phyloP scores from a whole-genome alignment of 2,113 vertebrate species.

The Elaphurus davidianus region DNA sequence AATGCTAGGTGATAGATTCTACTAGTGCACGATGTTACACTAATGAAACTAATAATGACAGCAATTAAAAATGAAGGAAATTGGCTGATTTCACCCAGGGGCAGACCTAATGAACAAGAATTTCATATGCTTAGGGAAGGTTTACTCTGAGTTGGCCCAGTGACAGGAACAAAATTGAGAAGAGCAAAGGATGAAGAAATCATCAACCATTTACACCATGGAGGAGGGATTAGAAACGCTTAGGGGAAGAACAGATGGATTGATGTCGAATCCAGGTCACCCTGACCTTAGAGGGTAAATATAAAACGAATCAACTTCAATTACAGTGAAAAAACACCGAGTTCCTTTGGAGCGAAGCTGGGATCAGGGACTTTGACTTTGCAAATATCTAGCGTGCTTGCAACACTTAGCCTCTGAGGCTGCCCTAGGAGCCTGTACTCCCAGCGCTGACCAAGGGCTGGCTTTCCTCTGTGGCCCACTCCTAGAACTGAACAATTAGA shows the following conservation, averaged over 20 bases:
- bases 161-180: background rate
- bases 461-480: background rate
- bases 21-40: background rate
- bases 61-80: background rate
- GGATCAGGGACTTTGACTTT: constrained; percentile 46
- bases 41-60: background rate
- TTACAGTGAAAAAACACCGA: constrained; percentile 32
- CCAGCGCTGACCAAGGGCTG: background rate
- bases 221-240: constrained; percentile 64
- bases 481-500: background rate
- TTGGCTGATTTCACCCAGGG: background rate
- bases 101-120: background rate
- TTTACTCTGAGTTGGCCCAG: background rate
- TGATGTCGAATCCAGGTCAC: constrained; percentile 12
- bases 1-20: background rate
- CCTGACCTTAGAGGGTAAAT: constrained; percentile 55
- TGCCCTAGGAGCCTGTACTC: background rate
- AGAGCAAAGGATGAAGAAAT: background rate
- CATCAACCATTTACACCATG: accelerated
- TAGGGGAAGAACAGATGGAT: background rate
- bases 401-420: background rate
- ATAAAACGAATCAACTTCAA: constrained; percentile 54
- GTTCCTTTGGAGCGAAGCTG: background rate
- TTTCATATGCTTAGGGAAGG: background rate
- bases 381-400: constrained; percentile 33